Evolutionary conservation across 2,888 invertebrate genomes (phyloP), one percentile per base, ranked within the genome.

Genomic region (Drosophila helvetica): DNA sequence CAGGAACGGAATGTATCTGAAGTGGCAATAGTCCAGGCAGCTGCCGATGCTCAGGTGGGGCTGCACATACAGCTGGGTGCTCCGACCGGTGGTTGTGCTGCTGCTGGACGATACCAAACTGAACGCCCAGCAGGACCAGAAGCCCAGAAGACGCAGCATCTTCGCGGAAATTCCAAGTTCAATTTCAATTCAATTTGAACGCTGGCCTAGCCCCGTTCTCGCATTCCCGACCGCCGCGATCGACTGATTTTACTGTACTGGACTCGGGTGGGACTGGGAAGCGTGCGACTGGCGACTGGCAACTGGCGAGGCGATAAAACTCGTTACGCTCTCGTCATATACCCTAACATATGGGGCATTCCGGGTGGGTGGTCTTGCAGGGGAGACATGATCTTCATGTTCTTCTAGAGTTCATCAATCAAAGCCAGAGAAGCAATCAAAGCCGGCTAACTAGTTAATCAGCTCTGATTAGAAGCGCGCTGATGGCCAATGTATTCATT

Each of bases 261-360:
- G 30, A n/a, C 30, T 57, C n/a, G 27, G 38, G 55, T 19, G 19
- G 19, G 2, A 19, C 19, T 22, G 22, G 22, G 4, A 52, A 12
- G 22, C 58, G 55, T 27, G 17, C 17, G 17, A 33, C 12, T 33
- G 33, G 15, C 6, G 6, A 1, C 22, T 22, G 33, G 15, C 6
- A 2, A 1, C 22, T 22, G 33, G 15, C 2, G 6, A 1, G 12
- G 12, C 42, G 68, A 43, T 65, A 25, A 56, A 65, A 68, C 69
- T 56, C 3, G 65, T 68, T 48, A 56, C 47, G 47, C 42, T 22
- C 47, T 67, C 22, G 27, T 10, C 19, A 5, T 7, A 58, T 12
- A 58, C 30, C n/a, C 15, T 68, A 66, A 45, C 69, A 43, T 42
- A 67, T 55, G 47, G 68, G 68, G 65, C 64, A 64, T 61, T 12